Evolutionary conservation across 1,140 invertebrate species (phyloP).

Genomic region (Condylostylus longicornis): DNA sequence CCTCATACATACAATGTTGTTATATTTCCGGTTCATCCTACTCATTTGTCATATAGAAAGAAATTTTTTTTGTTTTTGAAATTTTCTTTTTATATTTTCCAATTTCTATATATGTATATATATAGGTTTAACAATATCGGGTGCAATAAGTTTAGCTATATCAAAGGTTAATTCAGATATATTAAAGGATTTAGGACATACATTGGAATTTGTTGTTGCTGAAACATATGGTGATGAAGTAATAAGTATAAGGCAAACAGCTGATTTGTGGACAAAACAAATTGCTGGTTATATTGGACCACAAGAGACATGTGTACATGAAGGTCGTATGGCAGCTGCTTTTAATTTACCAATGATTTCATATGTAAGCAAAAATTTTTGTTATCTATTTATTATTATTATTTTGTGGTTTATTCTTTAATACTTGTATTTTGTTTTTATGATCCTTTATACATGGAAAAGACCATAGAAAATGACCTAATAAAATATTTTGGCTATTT

Average conservation of each 20-base stretch:
- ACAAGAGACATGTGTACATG: conserved; percentile 88
- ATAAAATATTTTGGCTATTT: too few relatives aligned
- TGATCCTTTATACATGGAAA: too few relatives aligned
- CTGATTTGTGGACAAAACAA: conserved; percentile 69
- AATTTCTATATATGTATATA: too few relatives aligned
- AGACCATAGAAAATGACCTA: too few relatives aligned
- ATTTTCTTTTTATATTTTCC: too few relatives aligned
- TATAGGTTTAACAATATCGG: conserved; percentile 38
- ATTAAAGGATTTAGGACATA: conserved; percentile 45
- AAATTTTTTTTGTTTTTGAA: too few relatives aligned
- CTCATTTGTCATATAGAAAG: too few relatives aligned
- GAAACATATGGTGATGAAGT: conserved; percentile 87
- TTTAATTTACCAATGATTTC: conserved; percentile 83
- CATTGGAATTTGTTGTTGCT: conserved; percentile 65
- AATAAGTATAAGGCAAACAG: conserved; percentile 70
- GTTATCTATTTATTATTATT: background rate
- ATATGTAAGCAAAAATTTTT: conserved; percentile 42
- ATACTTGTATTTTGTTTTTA: background rate
- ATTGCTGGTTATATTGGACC: conserved; percentile 85
- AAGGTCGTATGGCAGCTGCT: conserved; percentile 85
- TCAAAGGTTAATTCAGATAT: conserved; percentile 49
- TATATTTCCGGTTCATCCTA: too few relatives aligned
- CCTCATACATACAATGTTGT: too few relatives aligned
- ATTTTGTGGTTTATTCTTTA: background rate
- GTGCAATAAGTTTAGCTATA: conserved; percentile 70